A percentile compares a stretch with the other conserved stretches of the same genome.
phyloP scores from a whole-genome alignment of 64 coral and sea anemone species.

The Platygyra sinensis region DNA sequence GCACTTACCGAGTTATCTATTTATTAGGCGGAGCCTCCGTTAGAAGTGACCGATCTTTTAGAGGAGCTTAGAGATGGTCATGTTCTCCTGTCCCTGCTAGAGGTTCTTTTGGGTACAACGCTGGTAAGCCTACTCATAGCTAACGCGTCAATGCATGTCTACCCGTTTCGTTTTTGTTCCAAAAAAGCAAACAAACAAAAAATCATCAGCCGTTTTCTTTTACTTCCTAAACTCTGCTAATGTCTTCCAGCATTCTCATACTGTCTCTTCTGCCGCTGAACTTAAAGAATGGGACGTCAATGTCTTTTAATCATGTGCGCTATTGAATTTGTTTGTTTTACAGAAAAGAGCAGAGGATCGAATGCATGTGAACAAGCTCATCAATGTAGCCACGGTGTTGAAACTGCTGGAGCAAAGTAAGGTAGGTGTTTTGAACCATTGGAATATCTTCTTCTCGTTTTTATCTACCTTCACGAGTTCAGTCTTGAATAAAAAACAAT shows the following conservation, averaged over 20 bases:
- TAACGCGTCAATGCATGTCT: no score
- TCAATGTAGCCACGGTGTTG: conserved; percentile 75
- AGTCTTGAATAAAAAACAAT: no score
- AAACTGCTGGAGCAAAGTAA: conserved; percentile 72
- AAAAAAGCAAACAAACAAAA: no score
- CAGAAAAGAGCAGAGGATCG: conserved; percentile 92
- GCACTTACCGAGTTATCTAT: background rate
- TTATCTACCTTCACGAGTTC: no score
- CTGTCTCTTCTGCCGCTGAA: background rate
- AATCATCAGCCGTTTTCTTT: no score
- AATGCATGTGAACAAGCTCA: conserved; percentile 81
- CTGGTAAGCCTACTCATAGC: conserved; percentile 42
- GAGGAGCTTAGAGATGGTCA: conserved; percentile 89
- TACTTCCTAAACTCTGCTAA: no score
- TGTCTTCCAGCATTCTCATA: background rate
- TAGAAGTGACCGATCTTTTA: conserved; percentile 74
- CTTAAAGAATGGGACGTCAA: no score
- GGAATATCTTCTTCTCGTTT: no score
- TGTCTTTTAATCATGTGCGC: no score
- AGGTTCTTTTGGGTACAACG: conserved; percentile 63
- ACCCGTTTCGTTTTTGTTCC: no score
- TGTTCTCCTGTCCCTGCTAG: conserved; percentile 71
- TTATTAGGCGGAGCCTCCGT: conserved; percentile 51
- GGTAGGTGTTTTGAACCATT: conserved; percentile 8
- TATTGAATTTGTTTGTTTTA: background rate